Conservation (phyloP, 2,797 vertebrate species). For the Pterois miles region DNA sequence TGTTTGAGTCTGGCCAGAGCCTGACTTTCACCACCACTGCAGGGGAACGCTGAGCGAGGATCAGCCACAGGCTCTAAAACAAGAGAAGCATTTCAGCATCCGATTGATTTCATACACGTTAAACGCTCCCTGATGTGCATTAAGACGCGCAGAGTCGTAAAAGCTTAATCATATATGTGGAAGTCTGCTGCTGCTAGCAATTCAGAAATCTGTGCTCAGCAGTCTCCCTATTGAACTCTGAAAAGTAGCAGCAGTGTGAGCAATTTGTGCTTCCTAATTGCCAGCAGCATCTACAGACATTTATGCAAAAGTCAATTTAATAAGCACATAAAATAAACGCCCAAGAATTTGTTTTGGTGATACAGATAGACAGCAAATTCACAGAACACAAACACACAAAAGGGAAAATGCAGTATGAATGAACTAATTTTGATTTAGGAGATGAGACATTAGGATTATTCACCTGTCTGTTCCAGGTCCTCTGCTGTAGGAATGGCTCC, state of each 20-base stretch:
- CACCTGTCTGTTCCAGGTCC: conserved; percentile 84
- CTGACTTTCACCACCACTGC: conserved; percentile 85
- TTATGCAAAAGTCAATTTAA: conserved; percentile 4
- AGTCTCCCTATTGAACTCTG: conserved; percentile 31
- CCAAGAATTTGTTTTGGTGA: neutral
- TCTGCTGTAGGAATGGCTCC: conserved; percentile 81
- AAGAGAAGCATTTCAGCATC: conserved; percentile 12
- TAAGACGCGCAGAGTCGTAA: conserved; percentile 36
- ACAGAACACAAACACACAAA: neutral
- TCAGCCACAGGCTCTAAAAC: conserved; percentile 79
- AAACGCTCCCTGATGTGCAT: conserved; percentile 26
- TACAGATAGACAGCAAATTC: neutral
- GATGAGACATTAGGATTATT: neutral
- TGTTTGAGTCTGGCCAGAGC: conserved; percentile 85
- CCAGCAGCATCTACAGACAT: conserved; percentile 17
- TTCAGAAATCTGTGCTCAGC: conserved; percentile 46
- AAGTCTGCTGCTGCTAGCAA: neutral
- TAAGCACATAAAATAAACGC: conserved; percentile 13
- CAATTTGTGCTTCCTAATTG: conserved; percentile 4
- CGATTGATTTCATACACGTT: conserved; percentile 7
- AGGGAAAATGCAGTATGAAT: neutral
- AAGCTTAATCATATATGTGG: conserved; percentile 36
- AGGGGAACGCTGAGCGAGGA: conserved; percentile 85
- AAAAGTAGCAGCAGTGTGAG: conserved; percentile 4
- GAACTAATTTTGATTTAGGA: neutral